Percentiles rank a stretch among this genome's conserved stretches.
Conservation (phyloP, 1,140 invertebrate species). For the Sycophaga agraensis region DNA sequence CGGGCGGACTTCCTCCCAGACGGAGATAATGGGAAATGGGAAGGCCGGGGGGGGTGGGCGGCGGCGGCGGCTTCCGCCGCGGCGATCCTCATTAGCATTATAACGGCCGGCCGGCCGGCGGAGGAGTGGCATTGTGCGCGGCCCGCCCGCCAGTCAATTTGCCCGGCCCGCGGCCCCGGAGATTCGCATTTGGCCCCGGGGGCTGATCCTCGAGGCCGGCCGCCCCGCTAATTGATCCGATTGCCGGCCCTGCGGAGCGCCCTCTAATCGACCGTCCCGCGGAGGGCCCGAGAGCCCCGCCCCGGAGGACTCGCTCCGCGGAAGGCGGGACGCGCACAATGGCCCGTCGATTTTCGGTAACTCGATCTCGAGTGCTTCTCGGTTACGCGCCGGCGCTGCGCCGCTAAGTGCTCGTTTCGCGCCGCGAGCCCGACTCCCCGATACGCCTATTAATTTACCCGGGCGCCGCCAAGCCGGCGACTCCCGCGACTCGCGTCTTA, state of each 20-base stretch:
- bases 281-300: background rate
- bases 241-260: background rate
- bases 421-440: slow-evolving; percentile 27
- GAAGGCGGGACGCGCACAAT: slow-evolving; percentile 32
- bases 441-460: slow-evolving; percentile 57
- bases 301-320: too few relatives aligned
- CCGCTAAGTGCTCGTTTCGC: slow-evolving; percentile 57
- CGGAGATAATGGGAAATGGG: slow-evolving; percentile 14
- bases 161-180: background rate
- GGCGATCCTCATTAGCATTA: slow-evolving; percentile 21
- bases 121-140: background rate
- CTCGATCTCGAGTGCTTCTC: slow-evolving; percentile 56
- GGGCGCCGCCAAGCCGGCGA: background rate
- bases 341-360: slow-evolving; percentile 57
- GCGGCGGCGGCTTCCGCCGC: background rate
- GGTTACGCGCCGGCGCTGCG: slow-evolving; percentile 37
- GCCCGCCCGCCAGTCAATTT: background rate
- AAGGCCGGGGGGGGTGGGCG: too few relatives aligned
- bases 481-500: slow-evolving; percentile 15
- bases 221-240: slow-evolving; percentile 13
- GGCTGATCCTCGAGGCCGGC: background rate
- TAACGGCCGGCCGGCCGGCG: background rate
- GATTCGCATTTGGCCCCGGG: background rate
- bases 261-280: too few relatives aligned
- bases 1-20: slow-evolving; percentile 5